Percentiles rank a stretch among this genome's conserved stretches.
phyloP scores from a whole-genome alignment of 2,113 vertebrate species.

The Pterocles orientalis region DNA sequence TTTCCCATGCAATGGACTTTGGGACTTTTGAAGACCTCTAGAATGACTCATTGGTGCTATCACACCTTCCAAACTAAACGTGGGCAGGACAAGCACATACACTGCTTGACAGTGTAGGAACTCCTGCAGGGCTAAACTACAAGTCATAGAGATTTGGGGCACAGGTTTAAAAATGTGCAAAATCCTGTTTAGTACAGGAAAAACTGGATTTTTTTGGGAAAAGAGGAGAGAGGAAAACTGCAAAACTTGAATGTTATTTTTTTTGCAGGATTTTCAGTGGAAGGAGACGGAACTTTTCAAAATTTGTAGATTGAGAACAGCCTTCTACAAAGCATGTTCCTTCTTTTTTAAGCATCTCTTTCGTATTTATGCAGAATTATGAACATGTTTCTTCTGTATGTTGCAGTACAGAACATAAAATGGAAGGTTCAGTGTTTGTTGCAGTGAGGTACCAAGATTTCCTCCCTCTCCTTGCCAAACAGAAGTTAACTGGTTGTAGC shows the following conservation, averaged over 20 bases:
- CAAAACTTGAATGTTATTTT: neutral
- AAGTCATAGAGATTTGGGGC: neutral
- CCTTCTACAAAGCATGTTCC: neutral
- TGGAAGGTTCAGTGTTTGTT: neutral
- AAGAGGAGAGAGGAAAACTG: neutral
- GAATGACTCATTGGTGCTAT: neutral
- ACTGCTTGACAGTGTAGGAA: neutral
- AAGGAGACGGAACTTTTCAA: neutral
- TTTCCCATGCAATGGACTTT: neutral
- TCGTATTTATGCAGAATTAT: neutral
- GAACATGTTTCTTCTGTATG: neutral
- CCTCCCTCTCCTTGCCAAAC: neutral
- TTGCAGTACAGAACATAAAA: neutral
- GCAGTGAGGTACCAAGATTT: neutral
- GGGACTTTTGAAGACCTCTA: neutral
- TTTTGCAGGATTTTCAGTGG: neutral
- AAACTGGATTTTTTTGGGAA: rapidly evolving
- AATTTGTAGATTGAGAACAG: neutral
- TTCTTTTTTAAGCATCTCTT: neutral
- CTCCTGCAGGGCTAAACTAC: neutral
- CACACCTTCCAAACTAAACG: neutral
- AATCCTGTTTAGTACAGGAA: neutral
- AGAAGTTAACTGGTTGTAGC: neutral
- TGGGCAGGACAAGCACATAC: neutral
- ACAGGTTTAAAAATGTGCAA: neutral